Evolutionary conservation across 2,888 invertebrate genomes (phyloP).

Genomic region (Microctonus brassicae): DNA sequence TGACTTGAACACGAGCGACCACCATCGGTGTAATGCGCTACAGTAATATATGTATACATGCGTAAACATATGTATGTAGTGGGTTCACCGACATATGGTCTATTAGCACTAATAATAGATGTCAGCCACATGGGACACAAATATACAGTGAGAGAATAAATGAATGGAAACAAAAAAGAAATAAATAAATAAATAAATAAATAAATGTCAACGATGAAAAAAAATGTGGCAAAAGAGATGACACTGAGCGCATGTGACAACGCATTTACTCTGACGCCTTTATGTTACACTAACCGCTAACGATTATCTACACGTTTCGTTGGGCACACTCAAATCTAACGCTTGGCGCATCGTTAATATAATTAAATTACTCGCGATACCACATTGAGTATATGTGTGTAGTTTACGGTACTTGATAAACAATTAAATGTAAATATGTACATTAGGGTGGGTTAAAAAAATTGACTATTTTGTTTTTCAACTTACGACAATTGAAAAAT

Average conservation of each 20-base stretch:
- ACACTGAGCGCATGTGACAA: constrained; percentile 7
- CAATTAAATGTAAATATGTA: neutral
- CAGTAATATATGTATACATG: too few relatives aligned
- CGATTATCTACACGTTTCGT: constrained; percentile 23
- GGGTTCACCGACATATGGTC: constrained; percentile 61
- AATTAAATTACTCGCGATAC: constrained; percentile 33
- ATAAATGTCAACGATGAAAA: constrained; percentile 1
- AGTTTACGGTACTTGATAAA: neutral
- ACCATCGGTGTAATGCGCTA: too few relatives aligned
- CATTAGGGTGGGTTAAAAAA: too few relatives aligned
- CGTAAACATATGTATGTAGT: constrained; percentile 35
- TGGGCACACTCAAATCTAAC: constrained; percentile 14
- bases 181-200: constrained; percentile 2
- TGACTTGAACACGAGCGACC: constrained; percentile 21
- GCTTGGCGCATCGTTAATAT: neutral
- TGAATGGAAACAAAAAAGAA: neutral
- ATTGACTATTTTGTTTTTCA: too few relatives aligned
- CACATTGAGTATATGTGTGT: neutral
- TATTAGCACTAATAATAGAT: constrained; percentile 68
- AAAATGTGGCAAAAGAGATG: constrained; percentile 12
- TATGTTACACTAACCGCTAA: constrained; percentile 16
- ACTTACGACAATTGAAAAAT: too few relatives aligned
- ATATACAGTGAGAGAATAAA: neutral
- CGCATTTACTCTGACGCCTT: constrained; percentile 16
- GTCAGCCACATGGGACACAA: constrained; percentile 1